Evolutionary conservation across 1,140 invertebrate genomes (phyloP).

Genomic region (Mylabris phalerata): DNA sequence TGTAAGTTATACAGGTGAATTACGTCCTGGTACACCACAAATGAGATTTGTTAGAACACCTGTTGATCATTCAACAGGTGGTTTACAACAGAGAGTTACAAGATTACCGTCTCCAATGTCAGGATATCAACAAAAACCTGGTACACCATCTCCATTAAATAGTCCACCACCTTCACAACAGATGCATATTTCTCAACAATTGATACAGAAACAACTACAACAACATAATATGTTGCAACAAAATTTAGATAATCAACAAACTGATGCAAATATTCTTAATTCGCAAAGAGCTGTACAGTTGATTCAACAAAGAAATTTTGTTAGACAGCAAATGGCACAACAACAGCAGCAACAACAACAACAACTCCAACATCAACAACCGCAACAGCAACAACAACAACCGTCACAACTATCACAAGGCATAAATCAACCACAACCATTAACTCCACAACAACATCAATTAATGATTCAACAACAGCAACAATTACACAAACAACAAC

Average conservation of each 20-base stretch:
- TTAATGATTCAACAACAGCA: constrained; percentile 50
- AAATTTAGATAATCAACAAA: constrained; percentile 16
- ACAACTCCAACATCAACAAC: constrained; percentile 36
- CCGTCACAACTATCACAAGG: constrained; percentile 39
- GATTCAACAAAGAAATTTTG: constrained; percentile 43
- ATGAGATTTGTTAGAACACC: constrained; percentile 37
- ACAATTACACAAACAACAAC: constrained; percentile 41
- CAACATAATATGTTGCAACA: constrained; percentile 34
- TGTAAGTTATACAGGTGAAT: constrained; percentile 44
- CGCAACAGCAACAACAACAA: constrained; percentile 46
- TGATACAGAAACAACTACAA: constrained; percentile 38
- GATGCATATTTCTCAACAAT: constrained; percentile 33
- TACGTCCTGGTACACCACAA: constrained; percentile 38
- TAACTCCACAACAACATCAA: constrained; percentile 47
- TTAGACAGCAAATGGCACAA: constrained; percentile 35
- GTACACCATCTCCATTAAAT: constrained; percentile 37
- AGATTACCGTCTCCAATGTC: constrained; percentile 29
- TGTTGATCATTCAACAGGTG: constrained; percentile 29
- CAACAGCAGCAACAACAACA: constrained; percentile 34
- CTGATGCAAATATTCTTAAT: constrained; percentile 26
- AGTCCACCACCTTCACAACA: constrained; percentile 36
- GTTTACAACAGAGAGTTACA: constrained; percentile 12
- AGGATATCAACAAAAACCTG: constrained; percentile 34
- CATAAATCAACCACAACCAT: constrained; percentile 47
- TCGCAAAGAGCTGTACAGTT: constrained; percentile 39